Conservation (phyloP, 2,888 invertebrate genomes). For the Gryllus longicercus region DNA sequence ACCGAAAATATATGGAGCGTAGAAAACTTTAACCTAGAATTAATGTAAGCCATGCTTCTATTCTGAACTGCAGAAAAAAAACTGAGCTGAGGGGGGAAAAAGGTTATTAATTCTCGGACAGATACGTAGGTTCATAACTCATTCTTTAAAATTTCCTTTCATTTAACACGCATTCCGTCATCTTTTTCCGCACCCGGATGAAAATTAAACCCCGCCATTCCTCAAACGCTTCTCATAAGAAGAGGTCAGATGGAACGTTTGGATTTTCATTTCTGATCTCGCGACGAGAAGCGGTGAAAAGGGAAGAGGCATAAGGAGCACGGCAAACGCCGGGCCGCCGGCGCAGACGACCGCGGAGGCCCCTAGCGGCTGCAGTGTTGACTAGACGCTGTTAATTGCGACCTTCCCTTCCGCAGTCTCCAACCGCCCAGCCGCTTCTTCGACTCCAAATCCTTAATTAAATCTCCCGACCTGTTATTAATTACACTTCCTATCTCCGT, state of each 20-base stretch:
- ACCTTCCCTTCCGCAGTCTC: not conserved
- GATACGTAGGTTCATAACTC: no score
- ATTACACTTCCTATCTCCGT: constrained; percentile 1
- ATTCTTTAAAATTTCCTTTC: no score
- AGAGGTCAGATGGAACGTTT: not conserved
- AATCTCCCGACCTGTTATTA: constrained; percentile 17
- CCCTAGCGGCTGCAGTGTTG: not conserved
- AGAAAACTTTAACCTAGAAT: no score
- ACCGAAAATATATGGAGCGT: no score
- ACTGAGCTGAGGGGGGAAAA: no score
- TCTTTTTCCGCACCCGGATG: not conserved
- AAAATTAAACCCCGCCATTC: not conserved
- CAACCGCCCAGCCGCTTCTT: not conserved
- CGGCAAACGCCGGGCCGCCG: not conserved
- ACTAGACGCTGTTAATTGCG: constrained; percentile 8
- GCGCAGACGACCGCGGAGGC: not conserved
- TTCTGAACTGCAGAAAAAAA: no score
- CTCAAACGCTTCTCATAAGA: not conserved
- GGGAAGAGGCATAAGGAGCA: not conserved
- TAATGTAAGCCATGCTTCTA: no score
- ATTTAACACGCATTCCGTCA: no score
- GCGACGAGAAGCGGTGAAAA: not conserved
- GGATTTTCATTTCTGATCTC: not conserved
- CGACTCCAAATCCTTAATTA: constrained; percentile 5
- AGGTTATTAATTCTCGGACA: no score